These are phyloP conservation scores for Actias luna DNA, from an alignment of 2,888 invertebrate genomes.

Conservation along the genomic window DNA sequence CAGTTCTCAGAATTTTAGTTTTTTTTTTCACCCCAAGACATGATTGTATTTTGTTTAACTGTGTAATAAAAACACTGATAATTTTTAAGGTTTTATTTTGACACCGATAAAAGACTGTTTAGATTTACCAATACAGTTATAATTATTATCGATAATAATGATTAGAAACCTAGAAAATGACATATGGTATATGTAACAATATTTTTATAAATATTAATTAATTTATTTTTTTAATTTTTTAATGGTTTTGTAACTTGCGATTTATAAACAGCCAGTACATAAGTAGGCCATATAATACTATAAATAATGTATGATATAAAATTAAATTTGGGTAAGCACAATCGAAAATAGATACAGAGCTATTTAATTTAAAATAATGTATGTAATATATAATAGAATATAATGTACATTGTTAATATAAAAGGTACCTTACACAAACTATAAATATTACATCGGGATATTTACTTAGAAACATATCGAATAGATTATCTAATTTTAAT, in stretches of 20 bases:
- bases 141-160: neutral
- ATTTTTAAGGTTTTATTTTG: constrained; percentile 72
- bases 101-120: constrained; percentile 48
- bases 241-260: constrained; percentile 66
- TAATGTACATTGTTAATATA: constrained; percentile 66
- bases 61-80: constrained; percentile 65
- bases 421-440: constrained; percentile 23
- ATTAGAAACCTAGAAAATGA: constrained; percentile 1
- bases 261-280: constrained; percentile 59
- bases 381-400: constrained; percentile 70
- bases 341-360: constrained; percentile 52
- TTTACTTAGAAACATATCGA: neutral
- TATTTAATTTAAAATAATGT: constrained; percentile 39
- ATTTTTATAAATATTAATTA: neutral
- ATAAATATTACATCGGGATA: neutral
- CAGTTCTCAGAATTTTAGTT: neutral
- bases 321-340: constrained; percentile 51
- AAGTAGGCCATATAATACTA: constrained; percentile 55
- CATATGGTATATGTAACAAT: neutral
- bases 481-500: neutral
- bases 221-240: constrained; percentile 10
- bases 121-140: neutral
- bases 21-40: constrained; percentile 32
- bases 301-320: constrained; percentile 62
- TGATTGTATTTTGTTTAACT: constrained; percentile 60